phyloP scores from a whole-genome alignment of 1,140 invertebrate species.

The Drosophila paulistorum region DNA sequence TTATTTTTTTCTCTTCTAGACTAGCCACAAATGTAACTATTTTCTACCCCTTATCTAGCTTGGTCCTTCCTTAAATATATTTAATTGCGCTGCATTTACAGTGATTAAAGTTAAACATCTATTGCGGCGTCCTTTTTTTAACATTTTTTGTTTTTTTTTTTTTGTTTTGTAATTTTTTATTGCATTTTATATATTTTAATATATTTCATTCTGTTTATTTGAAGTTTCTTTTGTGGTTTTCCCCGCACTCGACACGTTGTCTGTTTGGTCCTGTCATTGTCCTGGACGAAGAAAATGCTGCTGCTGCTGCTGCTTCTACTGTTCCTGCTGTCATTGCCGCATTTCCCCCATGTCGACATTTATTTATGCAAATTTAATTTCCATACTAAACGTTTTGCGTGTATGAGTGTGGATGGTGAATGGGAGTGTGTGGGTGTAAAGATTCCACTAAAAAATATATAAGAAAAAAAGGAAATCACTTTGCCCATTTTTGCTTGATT shows the following conservation, averaged over 20 bases:
- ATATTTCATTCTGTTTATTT: slow-evolving; percentile 63
- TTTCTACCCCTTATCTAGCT: too few relatives aligned
- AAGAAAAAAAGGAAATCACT: slow-evolving; percentile 43
- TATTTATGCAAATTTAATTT: slow-evolving; percentile 82
- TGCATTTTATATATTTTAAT: slow-evolving; percentile 34
- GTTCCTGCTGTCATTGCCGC: slow-evolving; percentile 63
- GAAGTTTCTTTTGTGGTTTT: slow-evolving; percentile 35
- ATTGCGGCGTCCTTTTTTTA: not conserved
- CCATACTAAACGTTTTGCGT: slow-evolving; percentile 74
- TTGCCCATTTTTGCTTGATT: slow-evolving; percentile 71
- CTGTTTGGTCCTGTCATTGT: slow-evolving; percentile 56
- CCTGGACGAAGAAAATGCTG: slow-evolving; percentile 43
- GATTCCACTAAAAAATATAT: slow-evolving; percentile 46
- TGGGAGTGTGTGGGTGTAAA: slow-evolving; percentile 22
- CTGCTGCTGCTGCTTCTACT: slow-evolving; percentile 28
- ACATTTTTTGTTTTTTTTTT: not conserved
- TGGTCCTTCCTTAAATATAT: too few relatives aligned
- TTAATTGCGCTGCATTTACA: not conserved
- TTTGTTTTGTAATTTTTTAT: slow-evolving; percentile 9
- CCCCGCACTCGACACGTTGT: slow-evolving; percentile 28
- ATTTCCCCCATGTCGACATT: slow-evolving; percentile 75
- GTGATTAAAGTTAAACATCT: not conserved
- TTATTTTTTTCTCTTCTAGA: too few relatives aligned
- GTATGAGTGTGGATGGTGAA: slow-evolving; percentile 29
- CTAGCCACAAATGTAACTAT: too few relatives aligned